Base-by-base conservation (phyloP, 2,888 invertebrate species). In the Synanthedon myopaeformis region DNA sequence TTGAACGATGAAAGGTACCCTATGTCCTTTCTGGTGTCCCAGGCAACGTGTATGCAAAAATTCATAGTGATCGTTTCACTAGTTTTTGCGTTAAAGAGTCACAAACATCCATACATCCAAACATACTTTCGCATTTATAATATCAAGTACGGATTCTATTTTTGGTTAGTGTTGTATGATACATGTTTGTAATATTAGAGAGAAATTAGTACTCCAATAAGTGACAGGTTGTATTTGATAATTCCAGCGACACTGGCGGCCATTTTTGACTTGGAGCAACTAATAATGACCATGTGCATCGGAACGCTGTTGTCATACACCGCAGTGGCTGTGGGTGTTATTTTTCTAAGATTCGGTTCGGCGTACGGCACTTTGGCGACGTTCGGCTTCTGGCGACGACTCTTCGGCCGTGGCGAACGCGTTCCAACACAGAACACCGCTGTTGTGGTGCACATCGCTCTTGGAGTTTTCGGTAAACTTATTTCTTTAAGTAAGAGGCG, bases 221-320 rank as follows among this genome's bases (percentile, higher is more conserved):
- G 5, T 23, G 45, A 13, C 13, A 45, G 8, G 45, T 14, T 45
- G 14, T 2, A 0, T 45, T 45, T 45, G 45, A 45, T 52, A 14
- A 54, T 83, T 82, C 11, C 72, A 92, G 95, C 93, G 13, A 63
- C 92, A 3, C 83, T 96, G 65, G 93, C 96, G 0, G 92, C 94
- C 0, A 70, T 95, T 51, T 90, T 97, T 66, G 94, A 96, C 61
- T 83, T 97, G 53, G 89, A 91, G 3, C 93, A 94, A 61, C 79
- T 97, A 48, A 92, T 97, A 1, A 91, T 93, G 67, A 93, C 96
- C 89, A 92, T 97, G 90, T 95, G 96, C 10, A 93, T 97, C 57
- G 95, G 94, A 5, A 95, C 95, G 0, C 82, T 96, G 1, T 77
- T 94, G 58, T 94, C 95, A 0, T 97, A 96, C 74, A 94, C 95